A percentile compares a stretch with the other conserved stretches of the same genome.
Evolutionary conservation across 2,113 vertebrate genomes (phyloP).

Genomic region (Pygoscelis adeliae): DNA sequence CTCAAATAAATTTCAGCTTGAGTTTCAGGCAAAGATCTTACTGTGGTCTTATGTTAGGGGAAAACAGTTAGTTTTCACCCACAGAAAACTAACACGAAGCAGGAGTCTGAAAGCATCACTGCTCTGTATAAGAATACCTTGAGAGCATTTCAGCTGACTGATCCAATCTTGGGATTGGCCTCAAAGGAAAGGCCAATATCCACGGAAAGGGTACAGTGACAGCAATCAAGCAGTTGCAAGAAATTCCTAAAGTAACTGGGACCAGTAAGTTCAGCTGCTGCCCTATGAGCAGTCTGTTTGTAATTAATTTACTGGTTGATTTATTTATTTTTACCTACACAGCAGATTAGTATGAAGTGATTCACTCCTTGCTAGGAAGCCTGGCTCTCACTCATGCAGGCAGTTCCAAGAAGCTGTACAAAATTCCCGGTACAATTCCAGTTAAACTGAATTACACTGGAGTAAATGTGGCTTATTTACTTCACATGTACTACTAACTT

Average conservation of each 20-base stretch:
- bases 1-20: constrained; percentile 12
- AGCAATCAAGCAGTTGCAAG: background rate
- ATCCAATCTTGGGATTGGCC: background rate
- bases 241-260: background rate
- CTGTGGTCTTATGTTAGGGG: background rate
- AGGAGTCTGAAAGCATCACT: background rate
- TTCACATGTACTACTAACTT: background rate
- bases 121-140: background rate
- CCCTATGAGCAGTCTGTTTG: background rate
- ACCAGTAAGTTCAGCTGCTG: background rate
- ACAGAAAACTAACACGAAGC: background rate
- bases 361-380: background rate
- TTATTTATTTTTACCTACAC: background rate
- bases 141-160: constrained; percentile 29
- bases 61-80: background rate
- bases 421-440: background rate
- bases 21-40: background rate
- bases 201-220: background rate
- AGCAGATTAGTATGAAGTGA: background rate
- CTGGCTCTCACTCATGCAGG: rapidly evolving
- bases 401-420: background rate
- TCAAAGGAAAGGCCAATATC: background rate
- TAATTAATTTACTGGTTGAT: background rate
- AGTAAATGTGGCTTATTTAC: background rate
- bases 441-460: background rate